Evolutionary conservation across 2,113 vertebrate genomes (phyloP).

Genomic region (Malurus melanocephalus): DNA sequence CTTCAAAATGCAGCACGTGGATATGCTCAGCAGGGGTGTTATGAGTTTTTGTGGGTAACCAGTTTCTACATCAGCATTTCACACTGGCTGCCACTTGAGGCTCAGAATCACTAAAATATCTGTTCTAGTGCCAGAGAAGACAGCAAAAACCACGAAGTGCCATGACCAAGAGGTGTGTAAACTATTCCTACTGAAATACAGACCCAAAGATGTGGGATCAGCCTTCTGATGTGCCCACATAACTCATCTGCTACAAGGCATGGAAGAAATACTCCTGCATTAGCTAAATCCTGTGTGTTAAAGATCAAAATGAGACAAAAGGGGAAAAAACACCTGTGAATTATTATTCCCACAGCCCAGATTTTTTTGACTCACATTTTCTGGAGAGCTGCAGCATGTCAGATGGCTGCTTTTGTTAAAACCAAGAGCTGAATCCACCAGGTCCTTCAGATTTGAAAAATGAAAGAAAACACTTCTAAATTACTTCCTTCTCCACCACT

Average conservation of each 20-base stretch:
- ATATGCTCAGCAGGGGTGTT: neutral
- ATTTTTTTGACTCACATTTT: neutral
- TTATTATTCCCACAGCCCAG: neutral
- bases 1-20: neutral
- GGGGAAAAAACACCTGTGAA: accelerated
- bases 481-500: neutral
- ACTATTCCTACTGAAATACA: neutral
- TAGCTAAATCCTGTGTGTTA: neutral
- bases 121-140: neutral
- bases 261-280: neutral
- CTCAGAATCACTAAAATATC: neutral
- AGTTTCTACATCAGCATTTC: neutral
- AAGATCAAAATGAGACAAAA: neutral
- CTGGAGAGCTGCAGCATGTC: neutral
- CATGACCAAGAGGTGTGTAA: neutral
- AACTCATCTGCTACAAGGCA: neutral
- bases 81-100: neutral
- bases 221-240: neutral
- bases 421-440: neutral
- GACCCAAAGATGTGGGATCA: neutral
- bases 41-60: neutral
- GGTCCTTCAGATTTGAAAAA: neutral
- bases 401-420: neutral
- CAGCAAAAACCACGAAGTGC: neutral
- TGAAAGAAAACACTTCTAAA: neutral